Evolutionary conservation across 1,140 invertebrate species (phyloP), one percentile per base, ranked within the genome.

Genomic region (Diorhabda sublineata): DNA sequence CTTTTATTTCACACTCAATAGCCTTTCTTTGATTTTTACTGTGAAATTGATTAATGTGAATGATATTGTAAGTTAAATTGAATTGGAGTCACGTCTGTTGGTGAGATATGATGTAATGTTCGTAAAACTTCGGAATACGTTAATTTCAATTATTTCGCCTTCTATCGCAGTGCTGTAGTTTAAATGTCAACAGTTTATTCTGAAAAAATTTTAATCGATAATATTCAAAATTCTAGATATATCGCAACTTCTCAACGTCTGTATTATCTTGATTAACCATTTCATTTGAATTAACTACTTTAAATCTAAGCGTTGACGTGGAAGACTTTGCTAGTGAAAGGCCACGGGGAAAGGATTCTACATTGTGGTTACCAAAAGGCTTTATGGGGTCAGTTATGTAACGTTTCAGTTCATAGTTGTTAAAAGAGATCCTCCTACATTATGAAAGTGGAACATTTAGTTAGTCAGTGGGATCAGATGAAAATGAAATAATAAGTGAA

Each of bases 391-490:
- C 65, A 47, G 58, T 67, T 67, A 60, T 60, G 65, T 67, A 67
- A 67, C 42, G 45, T 42, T 45, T 45, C 57, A 59, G 65, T 67
- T 67, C 65, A 67, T 67, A 57, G 65, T 60, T 45, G 58, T 60
- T 67, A 60, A 67, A 67, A 60, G 65, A 67, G 65, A 58, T 67
- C 65, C 65, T 67, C 65, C 65, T 43, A 67, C 65, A 59, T 26
- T 41, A 56, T 56, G 65, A 67, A 67, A 67, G 65, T 67, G 60
- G 65, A 56, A 43, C 65, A 41, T 64, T 44, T 5, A 42, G 1
- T 41, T 64, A 64, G 63, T 64, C 63, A 5, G n/a, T 64, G 63
- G 45, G 63, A n/a, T 41, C 9, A 56, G 6, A n/a, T 56, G 52
- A 6, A 56, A 56, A n/a, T 56, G 6, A 56, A 7, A 6, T 1